These are phyloP conservation scores for Sternotherus odoratus DNA, from an alignment of 2,797 vertebrate genomes.

Conservation along the genomic window DNA sequence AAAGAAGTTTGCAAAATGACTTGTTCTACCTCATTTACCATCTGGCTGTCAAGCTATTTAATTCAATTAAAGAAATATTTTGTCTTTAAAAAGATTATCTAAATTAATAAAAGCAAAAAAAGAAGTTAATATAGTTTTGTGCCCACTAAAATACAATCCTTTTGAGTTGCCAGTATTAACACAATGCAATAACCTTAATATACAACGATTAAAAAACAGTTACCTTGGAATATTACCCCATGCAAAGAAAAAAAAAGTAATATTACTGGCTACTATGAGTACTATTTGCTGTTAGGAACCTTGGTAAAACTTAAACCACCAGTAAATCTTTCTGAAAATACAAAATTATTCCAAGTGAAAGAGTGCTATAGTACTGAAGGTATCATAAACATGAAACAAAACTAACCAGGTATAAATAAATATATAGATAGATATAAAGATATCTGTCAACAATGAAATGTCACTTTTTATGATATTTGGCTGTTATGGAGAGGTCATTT, in stretches of 20 bases:
- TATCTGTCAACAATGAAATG: constrained; percentile 17
- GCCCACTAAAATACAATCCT: constrained; percentile 37
- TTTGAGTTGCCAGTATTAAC: constrained; percentile 57
- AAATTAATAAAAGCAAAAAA: constrained; percentile 64
- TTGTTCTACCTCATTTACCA: constrained; percentile 36
- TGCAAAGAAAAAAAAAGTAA: constrained; percentile 50
- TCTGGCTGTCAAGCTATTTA: not conserved
- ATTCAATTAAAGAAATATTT: constrained; percentile 17
- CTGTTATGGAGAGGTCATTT: constrained; percentile 60
- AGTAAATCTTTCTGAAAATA: constrained; percentile 60
- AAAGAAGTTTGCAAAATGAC: not conserved
- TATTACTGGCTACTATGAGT: constrained; percentile 70
- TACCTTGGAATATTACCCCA: constrained; percentile 59
- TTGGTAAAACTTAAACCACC: constrained; percentile 69
- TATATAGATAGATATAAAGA: constrained; percentile 21
- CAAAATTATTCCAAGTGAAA: constrained; percentile 59
- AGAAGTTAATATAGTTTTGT: constrained; percentile 46
- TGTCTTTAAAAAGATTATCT: constrained; percentile 53
- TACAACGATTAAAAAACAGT: constrained; percentile 43
- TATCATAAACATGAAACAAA: constrained; percentile 56
- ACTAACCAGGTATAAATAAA: constrained; percentile 54
- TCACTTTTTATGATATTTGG: constrained; percentile 46
- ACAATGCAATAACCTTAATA: constrained; percentile 12
- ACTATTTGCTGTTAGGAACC: constrained; percentile 36
- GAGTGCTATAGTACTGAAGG: constrained; percentile 15